Base-by-base conservation (phyloP, 2,888 invertebrate species). In the Anoplius nigerrimus region DNA sequence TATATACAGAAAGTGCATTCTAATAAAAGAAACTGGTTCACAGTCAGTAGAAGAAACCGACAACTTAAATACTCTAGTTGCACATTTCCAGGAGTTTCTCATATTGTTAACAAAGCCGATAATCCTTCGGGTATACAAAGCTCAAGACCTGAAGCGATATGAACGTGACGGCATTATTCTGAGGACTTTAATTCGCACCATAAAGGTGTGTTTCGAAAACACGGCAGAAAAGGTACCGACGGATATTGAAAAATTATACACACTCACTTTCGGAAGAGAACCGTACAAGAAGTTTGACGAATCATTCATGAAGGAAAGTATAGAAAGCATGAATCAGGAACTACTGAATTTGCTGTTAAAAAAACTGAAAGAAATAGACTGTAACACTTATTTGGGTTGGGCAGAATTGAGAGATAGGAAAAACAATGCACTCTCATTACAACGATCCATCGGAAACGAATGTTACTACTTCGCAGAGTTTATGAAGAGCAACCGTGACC, bases 331-430 rank as follows among this genome's bases (percentile, higher is more conserved):
- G 16, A 71, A 76, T 24, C 72, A 80, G 3, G 77, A 81, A 42
- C 66, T 87, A 16, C 57, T 82, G 16, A 62, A 66, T 45, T 18
- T 85, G 8, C 66, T 88, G n/a, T 52, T 82, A 20, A 79, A 67
- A 11, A 82, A 81, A 66, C 61, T 86, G 2, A 84, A 87, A 42
- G 81, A 84, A 46, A 69, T 88, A 2, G 81, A 84, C 46, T 82
- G 81, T 16, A 74, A 82, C 2, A 82, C 79, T 60, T 88, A 85
- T 51, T 43, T 89, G 2, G 76, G 71, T 2, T 88, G 88, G 88
- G 83, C 78, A 2, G 85, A 85, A 43, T 20, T 84, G 15, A 76
- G 85, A 2, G 83, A 85, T 2, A 65, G 71, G 15, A 82, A 84
- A 3, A 81, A 84, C 43, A 64, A 63, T 0, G 67, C 66, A 2